Evolutionary conservation across 2,888 invertebrate species (phyloP).

Genomic region (Eupsilia transversa): DNA sequence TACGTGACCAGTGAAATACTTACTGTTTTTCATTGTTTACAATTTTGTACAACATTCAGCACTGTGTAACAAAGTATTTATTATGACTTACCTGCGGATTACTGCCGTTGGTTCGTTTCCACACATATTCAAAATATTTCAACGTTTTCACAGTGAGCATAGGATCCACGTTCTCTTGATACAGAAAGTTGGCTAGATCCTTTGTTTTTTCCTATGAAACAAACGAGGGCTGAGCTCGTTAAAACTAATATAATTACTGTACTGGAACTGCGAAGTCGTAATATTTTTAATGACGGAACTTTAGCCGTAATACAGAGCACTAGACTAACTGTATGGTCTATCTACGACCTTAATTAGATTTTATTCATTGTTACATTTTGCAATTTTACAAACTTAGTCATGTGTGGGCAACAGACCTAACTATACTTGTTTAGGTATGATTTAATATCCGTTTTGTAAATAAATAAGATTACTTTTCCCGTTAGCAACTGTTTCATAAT

Average conservation of each 20-base stretch:
- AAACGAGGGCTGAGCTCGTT: conserved; percentile 76
- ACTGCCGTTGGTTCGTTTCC: conserved; percentile 89
- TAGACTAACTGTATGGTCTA: conserved; percentile 55
- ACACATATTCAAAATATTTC: conserved; percentile 89
- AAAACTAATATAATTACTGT: conserved; percentile 81
- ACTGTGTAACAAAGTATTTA: conserved; percentile 5
- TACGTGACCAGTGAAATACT: conserved; percentile 47
- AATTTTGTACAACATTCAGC: conserved; percentile 27
- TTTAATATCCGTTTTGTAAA: conserved; percentile 48
- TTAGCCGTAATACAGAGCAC: conserved; percentile 65
- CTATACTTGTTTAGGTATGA: background rate
- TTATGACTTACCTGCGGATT: conserved; percentile 83
- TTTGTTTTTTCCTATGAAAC: conserved; percentile 84
- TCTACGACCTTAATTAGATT: conserved; percentile 63
- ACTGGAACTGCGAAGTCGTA: conserved; percentile 72
- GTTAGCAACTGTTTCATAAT: conserved; percentile 19
- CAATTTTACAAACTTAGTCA: conserved; percentile 22
- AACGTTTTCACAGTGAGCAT: conserved; percentile 82
- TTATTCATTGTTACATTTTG: conserved; percentile 51
- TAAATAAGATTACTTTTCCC: conserved; percentile 41
- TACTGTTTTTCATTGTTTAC: conserved; percentile 45
- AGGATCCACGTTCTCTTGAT: conserved; percentile 86
- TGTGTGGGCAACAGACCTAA: background rate
- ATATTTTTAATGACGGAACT: conserved; percentile 82
- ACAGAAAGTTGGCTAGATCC: conserved; percentile 86